Evolutionary conservation across 35 echinoderm and acorn worm genomes (phyloP).

Genomic region (Heliocidaris tuberculata): DNA sequence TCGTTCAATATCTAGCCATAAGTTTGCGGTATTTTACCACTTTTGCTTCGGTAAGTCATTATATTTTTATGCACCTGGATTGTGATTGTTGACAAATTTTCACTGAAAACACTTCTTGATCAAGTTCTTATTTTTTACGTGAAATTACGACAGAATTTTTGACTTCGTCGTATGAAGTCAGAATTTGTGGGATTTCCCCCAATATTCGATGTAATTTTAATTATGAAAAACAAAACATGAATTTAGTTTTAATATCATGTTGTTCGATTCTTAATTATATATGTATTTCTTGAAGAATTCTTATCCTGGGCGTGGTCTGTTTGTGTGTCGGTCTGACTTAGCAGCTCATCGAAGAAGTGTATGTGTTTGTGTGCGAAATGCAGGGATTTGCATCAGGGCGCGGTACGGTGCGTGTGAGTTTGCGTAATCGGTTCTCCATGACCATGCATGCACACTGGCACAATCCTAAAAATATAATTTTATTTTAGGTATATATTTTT

Average conservation of each 20-base stretch:
- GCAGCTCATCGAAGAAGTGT: not conserved
- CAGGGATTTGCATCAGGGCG: not conserved
- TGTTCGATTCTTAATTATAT: not conserved
- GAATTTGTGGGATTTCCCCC: not conserved
- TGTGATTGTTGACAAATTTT: not conserved
- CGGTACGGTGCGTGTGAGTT: conserved; percentile 15
- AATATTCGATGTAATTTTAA: not conserved
- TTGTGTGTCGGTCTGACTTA: not conserved
- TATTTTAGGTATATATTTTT: too few species aligned
- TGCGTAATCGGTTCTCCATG: conserved; percentile 9
- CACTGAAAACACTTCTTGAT: not conserved
- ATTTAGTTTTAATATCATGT: not conserved
- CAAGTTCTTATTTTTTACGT: not conserved
- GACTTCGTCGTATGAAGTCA: too few species aligned
- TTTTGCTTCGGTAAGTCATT: conserved; percentile 63
- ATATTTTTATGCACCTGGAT: not conserved
- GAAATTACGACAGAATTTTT: not conserved
- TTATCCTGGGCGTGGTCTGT: conserved; percentile 3
- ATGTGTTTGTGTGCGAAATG: not conserved
- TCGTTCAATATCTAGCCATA: conserved; percentile 47
- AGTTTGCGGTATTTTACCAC: conserved; percentile 49
- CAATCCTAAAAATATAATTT: not conserved
- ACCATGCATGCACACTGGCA: not conserved
- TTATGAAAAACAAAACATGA: not conserved
- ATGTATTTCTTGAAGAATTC: not conserved